Base-by-base conservation (phyloP, 2,888 invertebrate genomes). In the Germaria angustata region DNA sequence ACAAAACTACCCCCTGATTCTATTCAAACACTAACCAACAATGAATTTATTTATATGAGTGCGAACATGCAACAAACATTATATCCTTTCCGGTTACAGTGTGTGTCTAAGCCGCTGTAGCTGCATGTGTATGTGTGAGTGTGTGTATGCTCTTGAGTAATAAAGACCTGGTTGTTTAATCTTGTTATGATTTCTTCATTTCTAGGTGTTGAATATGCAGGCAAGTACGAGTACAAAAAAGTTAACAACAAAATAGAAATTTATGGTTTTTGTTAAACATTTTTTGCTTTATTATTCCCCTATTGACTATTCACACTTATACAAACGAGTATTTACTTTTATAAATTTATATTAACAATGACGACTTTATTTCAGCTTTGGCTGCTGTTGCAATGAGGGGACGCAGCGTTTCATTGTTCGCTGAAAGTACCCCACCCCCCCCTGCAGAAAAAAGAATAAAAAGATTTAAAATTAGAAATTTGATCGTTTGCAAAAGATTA, bases 141-240 rank as follows among this genome's bases (percentile, higher is more conserved):
- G 24, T 46, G 36, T 59, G 9, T 61, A 8, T 61, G n/a, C 53
- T 17, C 55, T 34, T 41, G 9, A 57, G 8, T 44, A 61, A 49
- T 57, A 77, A 63, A 72, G 39, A 49, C 59, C 55, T 73, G 65
- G 51, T 75, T 61, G 65, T 15, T 71, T 79, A 79, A 82, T 82
- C 82, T 61, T 51, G 75, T 82, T 79, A 79, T 79, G 59, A 82
- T 75, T 81, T 57, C 15, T 82, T 79, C 69, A 66, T 51, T 66
- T 66, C 51, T 39, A 79, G 79, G 82, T 82, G 79, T 79, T 75
- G 69, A 82, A 69, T 69, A 65, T 78, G 77, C 72, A 78, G 36
- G 65, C 65, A 75, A 57, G 57, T 49, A 61, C 3, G 34, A 59
- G 6, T 5, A 61, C 41, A 51, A 41, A 41, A 49, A 49, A 28